These are phyloP conservation scores for Drosophila mayri DNA, from an alignment of 1,140 invertebrate species.

Conservation along the genomic window DNA sequence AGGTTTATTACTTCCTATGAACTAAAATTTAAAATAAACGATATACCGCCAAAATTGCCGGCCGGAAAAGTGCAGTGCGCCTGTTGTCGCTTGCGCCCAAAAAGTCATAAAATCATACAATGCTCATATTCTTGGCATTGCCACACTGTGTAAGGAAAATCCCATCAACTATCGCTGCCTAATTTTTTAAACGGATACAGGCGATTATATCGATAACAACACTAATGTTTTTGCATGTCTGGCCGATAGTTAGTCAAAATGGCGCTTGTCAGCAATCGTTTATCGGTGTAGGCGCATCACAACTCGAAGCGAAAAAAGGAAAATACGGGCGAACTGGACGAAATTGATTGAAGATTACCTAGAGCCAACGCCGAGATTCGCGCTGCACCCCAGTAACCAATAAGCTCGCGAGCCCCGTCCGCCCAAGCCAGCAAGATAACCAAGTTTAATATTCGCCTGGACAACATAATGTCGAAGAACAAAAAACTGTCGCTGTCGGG, in stretches of 20 bases:
- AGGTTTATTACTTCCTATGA: not conserved
- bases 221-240: not conserved
- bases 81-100: not conserved
- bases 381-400: constrained; percentile 27
- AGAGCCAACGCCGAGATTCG: constrained; percentile 42
- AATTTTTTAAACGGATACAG: too few relatives aligned
- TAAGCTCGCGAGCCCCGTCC: constrained; percentile 46
- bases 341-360: constrained; percentile 31
- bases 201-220: not conserved
- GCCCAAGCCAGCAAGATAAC: constrained; percentile 71
- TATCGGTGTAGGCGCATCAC: constrained; percentile 62
- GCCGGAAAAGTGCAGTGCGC: not conserved
- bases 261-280: constrained; percentile 27
- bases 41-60: not conserved
- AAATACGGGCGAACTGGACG: constrained; percentile 65
- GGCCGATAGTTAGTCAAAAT: constrained; percentile 36
- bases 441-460: constrained; percentile 79
- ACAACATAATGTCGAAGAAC: constrained; percentile 83
- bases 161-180: too few relatives aligned
- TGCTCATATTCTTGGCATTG: not conserved
- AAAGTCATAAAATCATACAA: not conserved
- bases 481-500: constrained; percentile 83
- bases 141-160: not conserved
- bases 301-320: constrained; percentile 56
- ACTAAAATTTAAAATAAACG: not conserved